phyloP scores from a whole-genome alignment of 2,113 vertebrate genomes.

The Bos indicus region DNA sequence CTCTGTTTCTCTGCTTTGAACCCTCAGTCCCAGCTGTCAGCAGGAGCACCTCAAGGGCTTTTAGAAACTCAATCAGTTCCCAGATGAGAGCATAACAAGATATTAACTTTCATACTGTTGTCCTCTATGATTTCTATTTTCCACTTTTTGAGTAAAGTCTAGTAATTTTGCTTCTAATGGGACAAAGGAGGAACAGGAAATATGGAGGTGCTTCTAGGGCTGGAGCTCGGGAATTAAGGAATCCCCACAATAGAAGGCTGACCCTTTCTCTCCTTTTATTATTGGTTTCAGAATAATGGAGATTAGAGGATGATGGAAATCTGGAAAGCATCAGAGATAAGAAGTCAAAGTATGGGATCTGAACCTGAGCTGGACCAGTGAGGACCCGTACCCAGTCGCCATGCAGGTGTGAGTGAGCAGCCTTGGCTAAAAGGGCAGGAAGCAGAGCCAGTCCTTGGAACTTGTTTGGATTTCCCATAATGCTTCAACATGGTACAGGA shows the following conservation, averaged over 20 bases:
- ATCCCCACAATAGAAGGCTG: neutral
- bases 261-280: neutral
- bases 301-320: neutral
- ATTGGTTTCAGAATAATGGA: neutral
- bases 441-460: neutral
- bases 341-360: neutral
- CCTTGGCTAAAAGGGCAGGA: neutral
- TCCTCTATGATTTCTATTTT: constrained; percentile 21
- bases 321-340: neutral
- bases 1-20: constrained; percentile 45
- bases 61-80: constrained; percentile 54
- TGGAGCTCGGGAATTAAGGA: neutral
- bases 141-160: constrained; percentile 1
- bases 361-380: neutral
- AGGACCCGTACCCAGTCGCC: neutral
- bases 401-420: neutral
- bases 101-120: constrained; percentile 33
- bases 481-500: too few relatives aligned
- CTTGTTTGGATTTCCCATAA: neutral
- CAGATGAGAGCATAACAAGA: constrained; percentile 46
- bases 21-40: constrained; percentile 22
- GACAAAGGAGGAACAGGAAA: neutral
- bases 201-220: neutral
- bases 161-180: constrained; percentile 31
- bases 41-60: constrained; percentile 45